Evolutionary conservation across 2,888 invertebrate genomes (phyloP).

Genomic region (Mimumesa dahlbomi): DNA sequence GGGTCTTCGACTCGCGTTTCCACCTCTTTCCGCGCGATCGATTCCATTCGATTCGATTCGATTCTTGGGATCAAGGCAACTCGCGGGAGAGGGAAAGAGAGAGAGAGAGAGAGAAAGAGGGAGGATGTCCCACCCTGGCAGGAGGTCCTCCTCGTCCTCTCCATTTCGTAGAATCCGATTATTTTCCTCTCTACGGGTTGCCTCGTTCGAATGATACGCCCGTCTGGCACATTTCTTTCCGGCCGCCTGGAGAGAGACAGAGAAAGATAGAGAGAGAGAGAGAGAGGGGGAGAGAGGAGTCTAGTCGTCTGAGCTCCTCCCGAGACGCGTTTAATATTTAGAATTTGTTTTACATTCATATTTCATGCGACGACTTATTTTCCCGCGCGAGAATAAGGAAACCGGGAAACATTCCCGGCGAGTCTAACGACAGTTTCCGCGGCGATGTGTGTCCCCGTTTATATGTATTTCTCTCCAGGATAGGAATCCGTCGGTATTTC

Average conservation of each 20-base stretch:
- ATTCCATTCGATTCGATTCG: conserved; percentile 61
- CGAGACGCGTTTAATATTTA: conserved; percentile 48
- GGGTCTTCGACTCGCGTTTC: conserved; percentile 51
- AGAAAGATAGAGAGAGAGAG: no score
- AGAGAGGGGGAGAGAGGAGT: neutral
- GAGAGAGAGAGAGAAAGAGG: neutral
- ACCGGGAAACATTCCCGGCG: no score
- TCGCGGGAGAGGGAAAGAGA: neutral
- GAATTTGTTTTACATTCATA: conserved; percentile 32
- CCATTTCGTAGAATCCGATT: conserved; percentile 61
- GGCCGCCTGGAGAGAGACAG: neutral
- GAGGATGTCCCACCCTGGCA: conserved; percentile 19
- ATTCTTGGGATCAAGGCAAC: conserved; percentile 44
- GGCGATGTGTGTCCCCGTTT: no score
- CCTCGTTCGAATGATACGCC: conserved; percentile 44
- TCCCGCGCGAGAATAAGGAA: neutral
- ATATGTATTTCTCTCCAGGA: no score
- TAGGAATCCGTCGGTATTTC: no score
- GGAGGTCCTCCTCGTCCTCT: conserved; percentile 14
- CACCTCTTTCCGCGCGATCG: conserved; percentile 54
- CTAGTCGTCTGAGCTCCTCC: conserved; percentile 25
- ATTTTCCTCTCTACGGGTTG: conserved; percentile 58
- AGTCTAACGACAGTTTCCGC: no score
- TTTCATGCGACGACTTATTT: conserved; percentile 1
- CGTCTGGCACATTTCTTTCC: conserved; percentile 48